These are phyloP conservation scores for Chrysopa pallens DNA, from an alignment of 1,140 invertebrate species.

Conservation along the genomic window DNA sequence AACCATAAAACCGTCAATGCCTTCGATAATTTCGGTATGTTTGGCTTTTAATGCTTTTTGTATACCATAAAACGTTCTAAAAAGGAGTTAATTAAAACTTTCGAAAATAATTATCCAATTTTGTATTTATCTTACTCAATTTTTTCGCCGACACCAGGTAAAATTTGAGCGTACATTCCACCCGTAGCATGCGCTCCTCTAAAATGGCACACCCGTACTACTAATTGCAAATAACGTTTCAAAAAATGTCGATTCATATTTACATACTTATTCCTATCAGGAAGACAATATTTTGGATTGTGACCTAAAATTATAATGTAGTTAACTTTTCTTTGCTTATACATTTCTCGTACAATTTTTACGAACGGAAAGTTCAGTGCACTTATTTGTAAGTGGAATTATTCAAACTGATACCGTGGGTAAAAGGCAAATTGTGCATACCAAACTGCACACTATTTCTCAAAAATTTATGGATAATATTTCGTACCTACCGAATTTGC, in stretches of 20 bases:
- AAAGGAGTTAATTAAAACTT: constrained; percentile 3
- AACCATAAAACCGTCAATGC: constrained; percentile 52
- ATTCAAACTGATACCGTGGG: too few species aligned
- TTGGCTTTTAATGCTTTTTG: constrained; percentile 30
- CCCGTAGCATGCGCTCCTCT: constrained; percentile 44
- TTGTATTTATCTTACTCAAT: constrained; percentile 13
- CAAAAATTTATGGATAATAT: too few species aligned
- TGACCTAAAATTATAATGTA: constrained; percentile 21
- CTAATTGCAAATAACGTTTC: constrained; percentile 38
- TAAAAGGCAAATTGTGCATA: too few species aligned
- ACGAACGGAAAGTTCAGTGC: too few species aligned
- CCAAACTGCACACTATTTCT: too few species aligned
- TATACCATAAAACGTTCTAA: constrained; percentile 21
- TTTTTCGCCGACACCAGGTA: constrained; percentile 16
- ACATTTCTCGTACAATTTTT: too few species aligned
- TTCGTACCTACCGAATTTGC: constrained; percentile 41
- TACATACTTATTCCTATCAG: constrained; percentile 49
- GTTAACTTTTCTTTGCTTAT: too few species aligned
- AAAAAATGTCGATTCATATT: constrained; percentile 44
- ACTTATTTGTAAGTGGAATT: too few species aligned
- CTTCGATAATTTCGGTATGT: constrained; percentile 34
- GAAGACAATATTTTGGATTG: constrained; percentile 37
- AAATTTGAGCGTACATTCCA: constrained; percentile 45
- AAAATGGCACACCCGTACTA: constrained; percentile 40
- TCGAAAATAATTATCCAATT: background rate